Base-by-base conservation (phyloP, 2,113 vertebrate genomes). In the Proteles cristata region DNA sequence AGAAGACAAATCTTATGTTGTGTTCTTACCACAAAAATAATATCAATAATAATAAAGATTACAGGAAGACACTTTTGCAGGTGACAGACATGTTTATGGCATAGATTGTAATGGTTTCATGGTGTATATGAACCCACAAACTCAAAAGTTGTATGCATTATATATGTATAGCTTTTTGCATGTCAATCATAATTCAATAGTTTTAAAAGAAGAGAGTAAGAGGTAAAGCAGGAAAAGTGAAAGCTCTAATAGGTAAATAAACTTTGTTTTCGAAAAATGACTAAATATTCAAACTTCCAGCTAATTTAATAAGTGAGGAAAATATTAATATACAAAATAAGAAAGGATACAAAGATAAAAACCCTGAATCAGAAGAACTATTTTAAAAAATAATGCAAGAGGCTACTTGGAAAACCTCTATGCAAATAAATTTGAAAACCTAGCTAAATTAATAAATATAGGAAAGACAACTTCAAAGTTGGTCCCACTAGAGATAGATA, bases 251-350 rank as follows among this genome's bases (percentile, higher is more conserved):
- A 71, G 69, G 82, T 73, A 92, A 88, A 93, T 55, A 28, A 1
- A 17, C 2, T 89, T 77, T 48, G 17, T 94, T 79, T 68, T 87
- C 90, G 35, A 55, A 96, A 89, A 96, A 76, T 6, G 77, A 80
- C 2, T 73, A 77, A 82, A 69, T 63, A 83, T 66, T 97, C 55
- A 95, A 87, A 93, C 7, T n/a, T 80, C 17, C 66, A 63, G 19
- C 33, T 77, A 84, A 93, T 28, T 85, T 85, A 79, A 53, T 53
- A 79, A 28, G 4, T 77, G 31, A 16, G 82, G 65, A 88, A 91
- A 79, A 48, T 31, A 66, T 1, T 58, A 33, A 86, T 11, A 74
- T 80, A 66, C 16, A 91, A 84, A 73, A 4, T 76, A 39, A 77
- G 43, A 83, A 87, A 81, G 77, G 17, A 23, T 3, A 85, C 28